phyloP scores from a whole-genome alignment of 2,797 vertebrate species.

The Morus bassanus region DNA sequence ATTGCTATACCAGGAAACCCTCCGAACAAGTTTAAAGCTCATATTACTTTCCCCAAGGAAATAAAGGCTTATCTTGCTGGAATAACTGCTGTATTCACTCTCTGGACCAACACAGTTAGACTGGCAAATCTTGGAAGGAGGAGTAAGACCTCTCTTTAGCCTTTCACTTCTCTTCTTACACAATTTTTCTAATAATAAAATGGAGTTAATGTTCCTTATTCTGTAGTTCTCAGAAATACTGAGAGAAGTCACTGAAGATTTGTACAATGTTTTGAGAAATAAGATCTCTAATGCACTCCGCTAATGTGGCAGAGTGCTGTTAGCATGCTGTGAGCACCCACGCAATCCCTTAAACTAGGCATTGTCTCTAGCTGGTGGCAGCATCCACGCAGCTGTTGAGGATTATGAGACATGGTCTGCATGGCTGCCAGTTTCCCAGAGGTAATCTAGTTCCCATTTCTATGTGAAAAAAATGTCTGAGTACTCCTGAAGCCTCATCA shows the following conservation, averaged over 20 bases:
- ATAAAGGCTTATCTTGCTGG: constrained; percentile 6
- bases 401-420: not conserved
- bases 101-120: not conserved
- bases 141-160: not conserved
- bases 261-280: not conserved
- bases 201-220: not conserved
- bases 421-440: not conserved
- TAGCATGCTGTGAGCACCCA: not conserved
- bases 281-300: not conserved
- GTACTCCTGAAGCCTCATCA: not conserved
- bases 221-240: not conserved
- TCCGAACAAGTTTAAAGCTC: not conserved
- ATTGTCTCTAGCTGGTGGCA: not conserved
- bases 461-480: not conserved
- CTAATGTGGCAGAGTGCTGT: not conserved
- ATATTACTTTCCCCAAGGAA: constrained; percentile 9
- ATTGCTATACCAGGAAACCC: constrained; percentile 37
- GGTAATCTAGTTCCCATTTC: not conserved
- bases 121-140: not conserved
- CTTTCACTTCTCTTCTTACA: not conserved
- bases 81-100: not conserved
- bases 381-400: not conserved
- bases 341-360: not conserved
- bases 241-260: not conserved
- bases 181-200: not conserved